Percentiles rank a stretch among this genome's conserved stretches.
phyloP scores from a whole-genome alignment of 2,797 vertebrate genomes.

The Acomys russatus region DNA sequence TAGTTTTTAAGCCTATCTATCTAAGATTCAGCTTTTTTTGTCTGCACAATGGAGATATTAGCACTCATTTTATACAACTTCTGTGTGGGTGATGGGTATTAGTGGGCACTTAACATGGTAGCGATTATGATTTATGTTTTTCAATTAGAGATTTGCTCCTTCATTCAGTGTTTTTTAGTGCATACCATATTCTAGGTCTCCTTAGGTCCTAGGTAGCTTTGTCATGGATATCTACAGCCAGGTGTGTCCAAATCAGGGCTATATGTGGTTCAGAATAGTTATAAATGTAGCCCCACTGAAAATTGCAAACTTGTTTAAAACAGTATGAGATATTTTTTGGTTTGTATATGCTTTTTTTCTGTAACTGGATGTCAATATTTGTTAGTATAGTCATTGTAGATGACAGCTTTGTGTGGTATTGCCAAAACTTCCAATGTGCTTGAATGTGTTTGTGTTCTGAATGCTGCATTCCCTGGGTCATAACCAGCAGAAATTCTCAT shows the following conservation, averaged over 20 bases:
- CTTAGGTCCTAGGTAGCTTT: neutral
- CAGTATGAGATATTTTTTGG: neutral
- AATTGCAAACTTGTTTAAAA: neutral
- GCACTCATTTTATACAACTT: neutral
- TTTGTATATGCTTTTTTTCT: neutral
- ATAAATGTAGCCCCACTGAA: neutral
- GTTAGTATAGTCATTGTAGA: neutral
- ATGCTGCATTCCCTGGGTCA: neutral
- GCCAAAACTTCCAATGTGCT: neutral
- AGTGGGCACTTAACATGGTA: neutral
- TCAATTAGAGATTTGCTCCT: neutral
- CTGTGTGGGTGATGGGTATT: neutral
- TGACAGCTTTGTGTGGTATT: neutral
- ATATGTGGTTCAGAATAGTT: neutral
- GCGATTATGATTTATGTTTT: slow-evolving; percentile 27
- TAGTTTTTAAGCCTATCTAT: neutral
- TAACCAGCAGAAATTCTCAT: neutral
- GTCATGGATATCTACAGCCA: neutral
- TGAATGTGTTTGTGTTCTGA: neutral
- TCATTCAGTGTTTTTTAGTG: neutral
- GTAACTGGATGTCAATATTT: neutral
- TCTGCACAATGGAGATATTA: neutral
- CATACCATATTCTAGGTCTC: neutral
- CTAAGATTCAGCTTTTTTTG: neutral
- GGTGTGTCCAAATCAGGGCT: neutral